phyloP scores from a whole-genome alignment of 2,113 vertebrate genomes.

The Cyanoderma ruficeps region DNA sequence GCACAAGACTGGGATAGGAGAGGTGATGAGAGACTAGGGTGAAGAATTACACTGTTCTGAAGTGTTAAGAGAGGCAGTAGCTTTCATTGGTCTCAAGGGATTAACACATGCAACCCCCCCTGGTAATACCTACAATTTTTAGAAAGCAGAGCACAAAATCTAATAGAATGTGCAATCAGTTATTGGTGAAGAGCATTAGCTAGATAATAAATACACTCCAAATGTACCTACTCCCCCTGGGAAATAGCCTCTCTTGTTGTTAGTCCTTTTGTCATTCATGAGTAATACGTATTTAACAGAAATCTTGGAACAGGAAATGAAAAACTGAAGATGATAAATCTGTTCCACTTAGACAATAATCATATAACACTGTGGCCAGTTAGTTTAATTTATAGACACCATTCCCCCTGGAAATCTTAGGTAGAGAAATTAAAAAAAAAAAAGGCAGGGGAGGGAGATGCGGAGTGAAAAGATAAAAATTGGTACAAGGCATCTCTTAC shows the following conservation, averaged over 20 bases:
- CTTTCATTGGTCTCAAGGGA: not conserved
- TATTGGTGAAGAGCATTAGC: not conserved
- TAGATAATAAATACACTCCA: constrained; percentile 35
- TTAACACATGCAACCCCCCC: not conserved
- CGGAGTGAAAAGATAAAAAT: not conserved
- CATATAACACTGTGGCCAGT: constrained; percentile 9
- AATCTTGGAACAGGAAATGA: constrained; percentile 50
- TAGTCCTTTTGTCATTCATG: constrained; percentile 38
- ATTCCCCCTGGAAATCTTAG: constrained; percentile 24
- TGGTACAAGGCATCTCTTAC: not conserved
- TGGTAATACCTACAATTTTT: constrained; percentile 1
- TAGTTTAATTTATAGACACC: constrained; percentile 38
- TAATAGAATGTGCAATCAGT: not conserved
- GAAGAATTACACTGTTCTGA: not conserved
- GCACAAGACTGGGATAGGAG: not conserved
- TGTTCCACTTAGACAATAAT: constrained; percentile 39
- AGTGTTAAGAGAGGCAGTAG: not conserved
- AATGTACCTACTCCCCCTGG: not conserved
- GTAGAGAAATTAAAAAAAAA: not conserved
- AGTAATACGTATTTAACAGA: constrained; percentile 46
- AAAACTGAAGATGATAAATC: constrained; percentile 43
- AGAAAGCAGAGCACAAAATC: constrained; percentile 14
- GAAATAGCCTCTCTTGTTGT: constrained; percentile 2
- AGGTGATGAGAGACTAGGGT: not conserved
- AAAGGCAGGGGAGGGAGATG: not conserved